Evolutionary conservation across 2,888 invertebrate genomes (phyloP), one percentile per base, ranked within the genome.

Genomic region (Corythucha ciliata): DNA sequence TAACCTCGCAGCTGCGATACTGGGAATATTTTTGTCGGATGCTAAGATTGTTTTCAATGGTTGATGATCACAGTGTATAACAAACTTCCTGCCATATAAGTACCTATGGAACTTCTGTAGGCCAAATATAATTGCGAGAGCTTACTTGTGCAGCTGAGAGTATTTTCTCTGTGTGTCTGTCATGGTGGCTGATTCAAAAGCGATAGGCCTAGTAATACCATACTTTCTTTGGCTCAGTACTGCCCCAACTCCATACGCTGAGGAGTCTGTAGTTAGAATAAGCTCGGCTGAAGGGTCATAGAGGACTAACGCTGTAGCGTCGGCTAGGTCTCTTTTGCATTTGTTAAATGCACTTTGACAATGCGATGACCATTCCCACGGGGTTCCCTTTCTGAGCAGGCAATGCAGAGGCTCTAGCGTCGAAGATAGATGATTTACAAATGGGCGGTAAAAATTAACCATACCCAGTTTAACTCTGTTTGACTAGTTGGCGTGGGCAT

Each of bases 181-280:
- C 27, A 55, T 25, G 7, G 45, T 22, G 34, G 40, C 44, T 29
- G 53, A 53, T 22, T 39, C 55, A 45, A 48, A 55, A 3, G 21
- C 47, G 6, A 54, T 48, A 10, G 55, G 48, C 16, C 29, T 37
- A 24, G 48, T 45, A 7, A 27, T 14, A 7, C 39, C 53, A 53
- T 49, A 20, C 8, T 46, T 39, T 12, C 36, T 29, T 16, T 57
- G 52, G 26, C 39, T 16, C 4, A 58, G 36, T 1, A 57, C 55
- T 12, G 58, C 55, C 18, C 57, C 56, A 2, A 58, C 53, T 2
- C 57, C 56, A 44, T 54, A 52, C 12, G 36, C 44, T 26, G 47
- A 41, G 7, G 49, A 47, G 49, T 59, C 59, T 14, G 50, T 46
- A 25, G 51, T 41, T 27, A 54, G 26, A 4, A 56, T 26, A 14